Percentiles rank a stretch among this genome's conserved stretches.
Conservation (phyloP, 2,113 vertebrate genomes). For the Sylvicapra grimmia region DNA sequence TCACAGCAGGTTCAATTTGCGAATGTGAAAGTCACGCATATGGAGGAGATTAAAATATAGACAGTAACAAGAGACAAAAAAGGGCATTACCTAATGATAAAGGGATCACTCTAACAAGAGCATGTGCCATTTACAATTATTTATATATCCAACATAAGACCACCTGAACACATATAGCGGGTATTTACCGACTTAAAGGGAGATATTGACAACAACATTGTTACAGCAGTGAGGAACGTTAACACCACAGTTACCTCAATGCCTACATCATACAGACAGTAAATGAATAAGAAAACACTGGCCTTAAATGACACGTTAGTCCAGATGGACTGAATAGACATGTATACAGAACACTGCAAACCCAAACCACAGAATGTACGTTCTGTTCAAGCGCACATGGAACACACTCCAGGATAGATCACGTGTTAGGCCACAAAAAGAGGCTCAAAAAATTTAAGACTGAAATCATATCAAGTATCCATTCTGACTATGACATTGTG, state of each 20-base stretch:
- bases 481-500: not conserved
- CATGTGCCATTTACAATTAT: not conserved
- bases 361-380: not conserved
- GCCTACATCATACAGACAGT: not conserved
- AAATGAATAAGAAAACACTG: not conserved
- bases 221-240: too few relatives aligned
- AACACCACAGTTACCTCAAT: not conserved
- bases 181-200: not conserved
- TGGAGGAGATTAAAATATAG: not conserved
- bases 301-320: accelerated
- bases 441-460: not conserved
- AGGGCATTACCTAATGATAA: not conserved
- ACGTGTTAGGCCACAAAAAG: not conserved
- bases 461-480: not conserved
- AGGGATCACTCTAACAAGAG: not conserved
- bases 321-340: not conserved
- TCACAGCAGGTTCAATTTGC: not conserved
- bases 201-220: not conserved
- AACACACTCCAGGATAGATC: not conserved
- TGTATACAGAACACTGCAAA: not conserved
- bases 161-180: not conserved
- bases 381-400: not conserved
- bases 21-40: not conserved
- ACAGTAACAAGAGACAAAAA: not conserved
- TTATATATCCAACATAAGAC: not conserved